A percentile compares a stretch with the other conserved stretches of the same genome.
Evolutionary conservation across 2,797 vertebrate genomes (phyloP).

Genomic region (Phataginus tricuspis): DNA sequence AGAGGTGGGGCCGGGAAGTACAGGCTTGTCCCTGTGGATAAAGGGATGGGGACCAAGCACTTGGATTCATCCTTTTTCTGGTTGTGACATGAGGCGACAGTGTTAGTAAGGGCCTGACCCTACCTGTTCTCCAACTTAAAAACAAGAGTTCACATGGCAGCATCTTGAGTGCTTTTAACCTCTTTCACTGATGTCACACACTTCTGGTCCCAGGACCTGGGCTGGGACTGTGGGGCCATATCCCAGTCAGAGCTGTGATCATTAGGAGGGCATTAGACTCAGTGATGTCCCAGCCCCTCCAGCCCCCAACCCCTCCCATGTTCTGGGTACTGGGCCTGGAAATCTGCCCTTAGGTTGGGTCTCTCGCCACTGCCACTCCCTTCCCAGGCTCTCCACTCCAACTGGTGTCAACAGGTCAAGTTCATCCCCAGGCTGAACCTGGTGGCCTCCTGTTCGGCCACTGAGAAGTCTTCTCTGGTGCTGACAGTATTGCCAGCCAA

Average conservation of each 20-base stretch:
- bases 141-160: background rate
- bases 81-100: too few relatives aligned
- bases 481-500: conserved; percentile 73
- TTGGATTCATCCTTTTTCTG: background rate
- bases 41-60: too few relatives aligned
- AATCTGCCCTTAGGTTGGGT: background rate
- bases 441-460: conserved; percentile 82
- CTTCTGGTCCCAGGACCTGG: background rate
- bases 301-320: background rate
- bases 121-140: background rate
- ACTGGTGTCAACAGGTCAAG: conserved; percentile 82
- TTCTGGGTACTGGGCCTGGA: background rate
- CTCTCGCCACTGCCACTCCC: background rate
- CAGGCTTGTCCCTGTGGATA: background rate
- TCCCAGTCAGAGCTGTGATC: background rate
- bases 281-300: background rate
- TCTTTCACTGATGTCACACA: background rate
- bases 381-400: conserved; percentile 76
- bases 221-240: background rate
- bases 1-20: background rate
- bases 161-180: background rate
- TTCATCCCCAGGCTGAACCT: conserved; percentile 81
- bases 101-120: background rate
- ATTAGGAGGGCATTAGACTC: background rate
- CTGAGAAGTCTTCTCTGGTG: conserved; percentile 58